Evolutionary conservation across 2,113 vertebrate genomes (phyloP).

Genomic region (Equus quagga): DNA sequence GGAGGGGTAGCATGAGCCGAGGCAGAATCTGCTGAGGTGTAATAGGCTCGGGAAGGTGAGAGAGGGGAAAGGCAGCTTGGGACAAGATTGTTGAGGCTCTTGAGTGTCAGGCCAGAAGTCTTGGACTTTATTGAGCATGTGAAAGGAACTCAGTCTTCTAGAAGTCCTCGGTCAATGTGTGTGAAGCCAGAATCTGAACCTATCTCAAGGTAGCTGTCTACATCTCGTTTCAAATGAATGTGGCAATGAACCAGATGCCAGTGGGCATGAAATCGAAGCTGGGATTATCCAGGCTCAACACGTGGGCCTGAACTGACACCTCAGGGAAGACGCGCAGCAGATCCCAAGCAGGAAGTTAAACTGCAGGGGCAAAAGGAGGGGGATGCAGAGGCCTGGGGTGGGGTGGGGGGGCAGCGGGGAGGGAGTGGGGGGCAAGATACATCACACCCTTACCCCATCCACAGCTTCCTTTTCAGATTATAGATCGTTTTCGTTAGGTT

Average conservation of each 20-base stretch:
- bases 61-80: background rate
- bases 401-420: no score
- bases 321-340: background rate
- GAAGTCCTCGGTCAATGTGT: background rate
- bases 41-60: background rate
- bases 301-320: background rate
- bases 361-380: background rate
- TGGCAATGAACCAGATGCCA: background rate
- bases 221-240: background rate
- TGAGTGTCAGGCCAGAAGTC: background rate
- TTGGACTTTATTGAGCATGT: background rate
- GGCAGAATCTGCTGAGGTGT: background rate
- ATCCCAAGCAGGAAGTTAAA: background rate
- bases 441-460: background rate
- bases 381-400: no score
- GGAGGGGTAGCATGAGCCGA: no score
- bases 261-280: background rate
- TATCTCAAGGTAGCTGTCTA: background rate
- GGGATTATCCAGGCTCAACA: constrained; percentile 41
- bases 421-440: background rate
- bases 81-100: background rate
- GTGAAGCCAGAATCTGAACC: background rate
- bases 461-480: background rate
- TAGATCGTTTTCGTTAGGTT: background rate
- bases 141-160: background rate